Percentiles rank a stretch among this genome's conserved stretches.
These are phyloP conservation scores for Alectura lathami DNA, from an alignment of 2,113 vertebrate genomes.

Conservation along the genomic window DNA sequence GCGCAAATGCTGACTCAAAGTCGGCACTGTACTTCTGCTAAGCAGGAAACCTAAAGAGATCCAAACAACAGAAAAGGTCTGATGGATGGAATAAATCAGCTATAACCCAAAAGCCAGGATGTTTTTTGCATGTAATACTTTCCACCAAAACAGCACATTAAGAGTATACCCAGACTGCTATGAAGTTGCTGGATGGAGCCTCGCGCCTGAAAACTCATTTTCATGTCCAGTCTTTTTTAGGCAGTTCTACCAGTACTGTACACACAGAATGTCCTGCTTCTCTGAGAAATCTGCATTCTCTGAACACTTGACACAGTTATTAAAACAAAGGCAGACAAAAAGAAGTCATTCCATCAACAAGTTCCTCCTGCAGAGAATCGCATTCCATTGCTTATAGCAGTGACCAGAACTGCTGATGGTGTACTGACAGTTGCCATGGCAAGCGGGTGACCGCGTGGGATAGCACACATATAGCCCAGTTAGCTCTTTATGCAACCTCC, in stretches of 20 bases:
- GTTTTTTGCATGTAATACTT: conserved; percentile 10
- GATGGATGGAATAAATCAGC: conserved; percentile 31
- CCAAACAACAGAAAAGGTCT: background rate
- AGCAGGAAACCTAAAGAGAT: conserved; percentile 2
- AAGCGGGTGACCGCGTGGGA: conserved; percentile 49
- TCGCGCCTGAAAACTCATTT: background rate
- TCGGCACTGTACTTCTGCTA: background rate
- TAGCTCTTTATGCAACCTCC: conserved; percentile 52
- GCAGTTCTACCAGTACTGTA: background rate
- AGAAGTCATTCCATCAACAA: conserved; percentile 4
- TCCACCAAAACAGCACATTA: background rate
- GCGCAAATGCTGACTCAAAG: conserved; percentile 1
- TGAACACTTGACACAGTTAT: background rate
- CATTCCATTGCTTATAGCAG: conserved; percentile 21
- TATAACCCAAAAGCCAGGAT: conserved; percentile 6
- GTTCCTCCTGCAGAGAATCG: conserved; percentile 11
- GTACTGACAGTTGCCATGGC: conserved; percentile 63
- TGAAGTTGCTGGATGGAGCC: background rate
- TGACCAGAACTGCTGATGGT: conserved; percentile 63
- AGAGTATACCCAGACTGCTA: background rate
- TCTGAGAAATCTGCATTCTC: conserved; percentile 12
- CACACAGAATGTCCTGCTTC: background rate
- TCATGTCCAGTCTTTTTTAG: background rate
- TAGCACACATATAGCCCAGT: conserved; percentile 57
- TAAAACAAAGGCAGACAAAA: background rate